Conservation (phyloP, 2,113 vertebrate species). For the Donacobius atricapilla region DNA sequence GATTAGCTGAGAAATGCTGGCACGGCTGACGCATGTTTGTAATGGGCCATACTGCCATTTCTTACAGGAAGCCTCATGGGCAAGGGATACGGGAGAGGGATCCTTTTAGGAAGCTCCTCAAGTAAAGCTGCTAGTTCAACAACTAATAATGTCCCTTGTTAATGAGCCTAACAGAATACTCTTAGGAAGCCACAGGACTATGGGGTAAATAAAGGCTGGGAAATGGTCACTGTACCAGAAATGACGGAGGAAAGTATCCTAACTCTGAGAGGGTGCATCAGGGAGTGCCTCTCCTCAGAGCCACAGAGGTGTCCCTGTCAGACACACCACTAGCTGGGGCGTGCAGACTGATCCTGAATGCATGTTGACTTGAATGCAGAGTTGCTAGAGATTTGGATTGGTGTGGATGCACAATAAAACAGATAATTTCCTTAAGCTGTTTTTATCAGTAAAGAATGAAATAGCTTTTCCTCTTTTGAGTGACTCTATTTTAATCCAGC, state of each 20-base stretch:
- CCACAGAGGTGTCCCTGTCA: background rate
- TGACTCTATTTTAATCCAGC: background rate
- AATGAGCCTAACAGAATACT: background rate
- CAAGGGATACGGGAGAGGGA: background rate
- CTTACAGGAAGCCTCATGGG: background rate
- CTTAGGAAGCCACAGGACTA: background rate
- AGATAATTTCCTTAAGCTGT: background rate
- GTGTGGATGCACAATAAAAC: background rate
- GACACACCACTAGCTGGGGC: background rate
- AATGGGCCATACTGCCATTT: background rate
- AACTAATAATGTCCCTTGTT: background rate
- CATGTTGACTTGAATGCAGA: accelerated
- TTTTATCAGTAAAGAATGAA: background rate
- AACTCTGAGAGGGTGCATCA: background rate
- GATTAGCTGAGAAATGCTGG: background rate
- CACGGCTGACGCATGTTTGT: background rate
- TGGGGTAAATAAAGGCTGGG: background rate
- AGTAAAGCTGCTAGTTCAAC: background rate
- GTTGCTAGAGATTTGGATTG: background rate
- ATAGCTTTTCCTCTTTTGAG: background rate
- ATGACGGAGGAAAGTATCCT: no score
- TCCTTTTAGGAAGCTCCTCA: background rate
- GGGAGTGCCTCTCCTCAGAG: background rate
- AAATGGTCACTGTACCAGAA: background rate
- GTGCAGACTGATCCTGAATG: background rate